Percentiles rank a stretch among this genome's conserved stretches.
These are phyloP conservation scores for Chorisops tibialis DNA, from an alignment of 2,888 invertebrate genomes.

Conservation along the genomic window DNA sequence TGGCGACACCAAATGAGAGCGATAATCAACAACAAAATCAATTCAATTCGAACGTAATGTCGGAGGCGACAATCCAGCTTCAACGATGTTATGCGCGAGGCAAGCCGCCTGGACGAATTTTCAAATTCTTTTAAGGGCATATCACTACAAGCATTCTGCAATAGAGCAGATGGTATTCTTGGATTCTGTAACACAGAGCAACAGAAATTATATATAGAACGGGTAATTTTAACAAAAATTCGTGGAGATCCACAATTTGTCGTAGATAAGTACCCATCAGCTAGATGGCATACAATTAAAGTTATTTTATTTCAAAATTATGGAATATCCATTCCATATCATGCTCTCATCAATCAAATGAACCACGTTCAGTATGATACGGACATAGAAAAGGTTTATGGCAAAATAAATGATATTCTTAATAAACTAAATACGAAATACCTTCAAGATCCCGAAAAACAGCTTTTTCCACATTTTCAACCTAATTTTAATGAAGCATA, in stretches of 20 bases:
- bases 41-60: no score
- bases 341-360: constrained; percentile 3
- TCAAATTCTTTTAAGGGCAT: background rate
- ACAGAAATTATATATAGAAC: background rate
- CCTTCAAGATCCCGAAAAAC: no score
- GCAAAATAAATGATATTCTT: background rate
- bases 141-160: constrained; percentile 1
- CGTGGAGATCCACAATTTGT: constrained; percentile 5
- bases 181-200: background rate
- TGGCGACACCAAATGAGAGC: no score
- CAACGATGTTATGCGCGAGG: no score
- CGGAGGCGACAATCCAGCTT: no score
- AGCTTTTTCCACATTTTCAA: no score
- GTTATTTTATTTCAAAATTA: background rate
- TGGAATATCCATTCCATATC: constrained; percentile 1
- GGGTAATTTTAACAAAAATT: no score
- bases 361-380: background rate
- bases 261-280: background rate
- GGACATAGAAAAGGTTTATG: background rate
- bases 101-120: no score
- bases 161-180: background rate
- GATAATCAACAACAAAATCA: no score
- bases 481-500: no score
- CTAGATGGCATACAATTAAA: constrained; percentile 5
- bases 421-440: constrained; percentile 1